Evolutionary conservation across 2,888 invertebrate species (phyloP).

Genomic region (Cylloceria caligata): DNA sequence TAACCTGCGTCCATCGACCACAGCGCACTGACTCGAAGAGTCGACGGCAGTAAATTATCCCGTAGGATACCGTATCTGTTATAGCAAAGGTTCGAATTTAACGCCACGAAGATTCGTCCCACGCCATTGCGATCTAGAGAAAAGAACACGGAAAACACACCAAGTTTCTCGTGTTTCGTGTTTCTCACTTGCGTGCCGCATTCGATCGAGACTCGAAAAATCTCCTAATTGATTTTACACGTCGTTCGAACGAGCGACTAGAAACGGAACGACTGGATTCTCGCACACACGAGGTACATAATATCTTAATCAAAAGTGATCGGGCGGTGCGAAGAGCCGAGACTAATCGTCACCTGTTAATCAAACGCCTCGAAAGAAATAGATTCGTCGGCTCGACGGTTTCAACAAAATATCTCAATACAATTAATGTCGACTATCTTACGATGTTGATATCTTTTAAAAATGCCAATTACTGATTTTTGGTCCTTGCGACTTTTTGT

Average conservation of each 20-base stretch:
- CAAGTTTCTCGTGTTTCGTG: constrained; percentile 10
- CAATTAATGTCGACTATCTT: no score
- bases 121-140: constrained; percentile 30
- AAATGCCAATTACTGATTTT: no score
- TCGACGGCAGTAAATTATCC: constrained; percentile 60
- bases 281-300: constrained; percentile 24
- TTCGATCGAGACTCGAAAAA: constrained; percentile 1
- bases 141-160: constrained; percentile 11
- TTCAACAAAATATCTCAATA: constrained; percentile 8
- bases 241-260: constrained; percentile 19
- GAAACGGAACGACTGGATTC: constrained; percentile 12
- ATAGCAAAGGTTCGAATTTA: constrained; percentile 23
- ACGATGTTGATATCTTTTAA: no score
- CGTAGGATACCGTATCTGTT: constrained; percentile 27
- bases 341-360: constrained; percentile 63
- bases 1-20: constrained; percentile 1
- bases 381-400: neutral
- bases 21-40: constrained; percentile 16
- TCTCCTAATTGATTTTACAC: constrained; percentile 54
- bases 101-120: constrained; percentile 27
- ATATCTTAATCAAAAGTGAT: constrained; percentile 61
- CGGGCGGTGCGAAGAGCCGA: constrained; percentile 54
- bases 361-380: constrained; percentile 41
- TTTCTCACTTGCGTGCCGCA: neutral
- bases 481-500: no score